Base-by-base conservation (phyloP, 2,888 invertebrate genomes). In the Trimorus sp. region DNA sequence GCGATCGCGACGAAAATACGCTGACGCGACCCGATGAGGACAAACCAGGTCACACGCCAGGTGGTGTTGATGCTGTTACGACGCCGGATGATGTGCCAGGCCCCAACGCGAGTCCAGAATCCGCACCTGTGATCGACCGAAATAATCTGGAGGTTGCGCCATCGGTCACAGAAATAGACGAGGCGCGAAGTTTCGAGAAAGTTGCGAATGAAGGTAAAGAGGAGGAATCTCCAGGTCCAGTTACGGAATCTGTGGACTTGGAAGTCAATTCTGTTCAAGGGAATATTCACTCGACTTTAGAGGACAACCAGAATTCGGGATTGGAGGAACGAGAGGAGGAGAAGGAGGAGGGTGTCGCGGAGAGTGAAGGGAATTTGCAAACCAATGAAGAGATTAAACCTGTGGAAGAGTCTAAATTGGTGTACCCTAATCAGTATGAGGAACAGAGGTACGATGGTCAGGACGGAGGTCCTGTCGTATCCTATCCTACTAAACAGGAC, bases 51-150 rank as follows among this genome's bases (percentile, higher is more conserved):
- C 63, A 16, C 69, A 40, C 53, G 11, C 51, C 68, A 48, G 71
- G 71, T 76, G 66, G 15, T 40, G 60, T 11, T 36, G 45, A 54
- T 40, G 68, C 63, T 9, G 82, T 59, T 51, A 78, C 79, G 77
- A 76, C 56, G 16, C 53, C 37, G n/a, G 69, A 38, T 62, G 49
- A 78, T 79, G 79, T 75, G 81, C 75, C 76, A 79, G 70, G 38
- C 71, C 66, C 83, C 65, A 71, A 84, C 58, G 82, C 82, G 54
- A 63, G 70, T 69, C 79, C 79, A 38, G 71, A 85, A 79, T 76
- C 58, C 49, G 70, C 79, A 77, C 69, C 82, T 75, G 79, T 63
- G 66, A 58, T 54, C 7, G 73, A 70, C 73, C 53, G 71, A 82
- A 79, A 70, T 82, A 79, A 68, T 53, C 51, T 70, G n/a, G 37